phyloP scores from a whole-genome alignment of 2,888 invertebrate genomes.

The Machimus rusticus region DNA sequence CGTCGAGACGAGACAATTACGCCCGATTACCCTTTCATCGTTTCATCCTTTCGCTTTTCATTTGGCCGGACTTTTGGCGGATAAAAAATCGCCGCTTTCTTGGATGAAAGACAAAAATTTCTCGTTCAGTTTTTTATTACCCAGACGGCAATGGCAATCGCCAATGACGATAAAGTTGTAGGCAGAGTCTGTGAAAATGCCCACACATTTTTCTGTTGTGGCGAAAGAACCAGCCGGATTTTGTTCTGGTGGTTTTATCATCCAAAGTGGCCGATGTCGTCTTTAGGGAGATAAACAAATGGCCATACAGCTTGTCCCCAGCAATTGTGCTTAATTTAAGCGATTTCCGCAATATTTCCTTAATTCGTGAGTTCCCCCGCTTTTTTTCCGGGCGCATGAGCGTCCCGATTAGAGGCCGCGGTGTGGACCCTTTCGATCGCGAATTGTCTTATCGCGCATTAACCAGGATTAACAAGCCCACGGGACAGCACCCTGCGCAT shows the following conservation, averaged over 20 bases:
- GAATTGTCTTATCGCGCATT: neutral
- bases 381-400: neutral
- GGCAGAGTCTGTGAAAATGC: neutral
- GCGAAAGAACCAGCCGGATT: neutral
- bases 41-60: constrained; percentile 34
- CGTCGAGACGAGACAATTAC: constrained; percentile 44
- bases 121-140: constrained; percentile 22
- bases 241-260: neutral
- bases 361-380: neutral
- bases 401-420: neutral
- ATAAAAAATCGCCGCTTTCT: constrained; percentile 30
- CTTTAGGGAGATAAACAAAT: neutral
- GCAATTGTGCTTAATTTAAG: neutral
- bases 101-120: constrained; percentile 26
- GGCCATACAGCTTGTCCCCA: neutral
- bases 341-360: neutral
- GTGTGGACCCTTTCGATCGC: neutral
- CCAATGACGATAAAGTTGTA: neutral
- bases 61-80: constrained; percentile 13
- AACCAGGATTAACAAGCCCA: constrained; percentile 10
- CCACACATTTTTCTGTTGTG: neutral
- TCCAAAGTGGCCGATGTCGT: neutral
- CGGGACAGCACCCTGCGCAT: neutral
- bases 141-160: constrained; percentile 14
- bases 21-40: constrained; percentile 36